Conservation (phyloP, 2,888 invertebrate species). For the Ephialtes manifestator region DNA sequence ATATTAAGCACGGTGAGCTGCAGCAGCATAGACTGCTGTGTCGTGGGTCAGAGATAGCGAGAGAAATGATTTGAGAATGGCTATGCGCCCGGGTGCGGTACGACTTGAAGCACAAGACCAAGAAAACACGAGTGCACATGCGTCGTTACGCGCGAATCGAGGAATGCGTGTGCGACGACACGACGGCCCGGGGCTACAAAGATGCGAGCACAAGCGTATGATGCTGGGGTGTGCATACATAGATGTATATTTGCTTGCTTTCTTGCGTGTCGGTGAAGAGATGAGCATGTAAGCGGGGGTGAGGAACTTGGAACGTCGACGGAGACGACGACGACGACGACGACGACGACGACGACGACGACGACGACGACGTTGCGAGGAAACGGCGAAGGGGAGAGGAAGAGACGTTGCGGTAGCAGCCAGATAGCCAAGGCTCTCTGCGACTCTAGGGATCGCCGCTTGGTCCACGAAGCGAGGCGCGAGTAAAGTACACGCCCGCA, state of each 20-base stretch:
- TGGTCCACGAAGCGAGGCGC: slow-evolving; percentile 52
- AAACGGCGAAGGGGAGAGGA: neutral
- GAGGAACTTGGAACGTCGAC: slow-evolving; percentile 50
- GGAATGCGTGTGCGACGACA: slow-evolving; percentile 72
- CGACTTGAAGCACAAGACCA: neutral
- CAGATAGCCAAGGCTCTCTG: slow-evolving; percentile 32
- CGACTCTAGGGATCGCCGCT: slow-evolving; percentile 21
- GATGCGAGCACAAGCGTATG: slow-evolving; percentile 13
- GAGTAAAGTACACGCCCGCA: slow-evolving; percentile 81
- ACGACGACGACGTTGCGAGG: slow-evolving; percentile 25
- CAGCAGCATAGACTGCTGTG: slow-evolving; percentile 2
- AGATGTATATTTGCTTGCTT: slow-evolving; percentile 23
- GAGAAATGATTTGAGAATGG: slow-evolving; percentile 62
- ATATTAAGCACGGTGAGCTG: slow-evolving; percentile 33
- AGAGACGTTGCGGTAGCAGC: slow-evolving; percentile 13
- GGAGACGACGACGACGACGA: too few relatives aligned
- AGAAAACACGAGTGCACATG: slow-evolving; percentile 69
- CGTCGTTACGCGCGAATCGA: slow-evolving; percentile 78
- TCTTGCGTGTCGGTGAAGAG: slow-evolving; percentile 45
- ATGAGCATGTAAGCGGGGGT: slow-evolving; percentile 70
- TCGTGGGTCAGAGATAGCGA: slow-evolving; percentile 34
- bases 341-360: too few relatives aligned
- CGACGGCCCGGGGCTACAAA: slow-evolving; percentile 41
- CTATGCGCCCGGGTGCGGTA: slow-evolving; percentile 13
- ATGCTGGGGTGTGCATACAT: slow-evolving; percentile 5